Evolutionary conservation across 1,140 invertebrate genomes (phyloP), one percentile per base, ranked within the genome.

Genomic region (Drosophila sproati): DNA sequence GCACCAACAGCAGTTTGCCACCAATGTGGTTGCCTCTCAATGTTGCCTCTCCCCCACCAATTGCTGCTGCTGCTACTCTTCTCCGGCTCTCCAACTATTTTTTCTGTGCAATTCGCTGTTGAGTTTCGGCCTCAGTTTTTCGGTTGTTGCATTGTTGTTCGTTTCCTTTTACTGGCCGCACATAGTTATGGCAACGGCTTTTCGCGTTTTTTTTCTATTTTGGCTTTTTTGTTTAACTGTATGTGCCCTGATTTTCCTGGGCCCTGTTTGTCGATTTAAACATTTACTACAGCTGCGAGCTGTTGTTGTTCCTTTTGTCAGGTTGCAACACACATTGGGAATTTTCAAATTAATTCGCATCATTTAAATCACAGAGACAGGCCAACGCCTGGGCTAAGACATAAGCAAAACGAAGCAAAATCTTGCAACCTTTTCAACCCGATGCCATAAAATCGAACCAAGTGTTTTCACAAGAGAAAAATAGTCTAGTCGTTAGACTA

Each of bases 141-240:
- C 12, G 39, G 68, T 68, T 80, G 62, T 78, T 82, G 73, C 79
- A 77, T 87, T 82, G 73, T 82, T 88, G 83, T 59, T 50, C 73
- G 78, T 70, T 81, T 85, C 77, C 80, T 76, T 74, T 83, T 85
- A 67, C 66, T 57, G 50, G 85, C 83, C 83, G 80, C 83, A 89
- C 83, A 88, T 88, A 88, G 83, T 89, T 88, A 89, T 88, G 83
- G 83, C 85, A 80, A 83, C 85, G 85, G 77, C 3, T 43, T 43
- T 43, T 43, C n/a, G 3, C 3, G 10, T 43, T n/a, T 43, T n/a
- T 43, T 41, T 10, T 2, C n/a, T 60, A 78, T 88, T 89, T 80
- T 77, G 85, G 69, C 69, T 77, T 82, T 83, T 80, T 83, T 64
- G 77, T 83, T 73, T 77, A 87, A n/a, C n/a, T 43, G 39, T 77